Conservation (phyloP, 2,113 vertebrate genomes). For the Podocnemis expansa region DNA sequence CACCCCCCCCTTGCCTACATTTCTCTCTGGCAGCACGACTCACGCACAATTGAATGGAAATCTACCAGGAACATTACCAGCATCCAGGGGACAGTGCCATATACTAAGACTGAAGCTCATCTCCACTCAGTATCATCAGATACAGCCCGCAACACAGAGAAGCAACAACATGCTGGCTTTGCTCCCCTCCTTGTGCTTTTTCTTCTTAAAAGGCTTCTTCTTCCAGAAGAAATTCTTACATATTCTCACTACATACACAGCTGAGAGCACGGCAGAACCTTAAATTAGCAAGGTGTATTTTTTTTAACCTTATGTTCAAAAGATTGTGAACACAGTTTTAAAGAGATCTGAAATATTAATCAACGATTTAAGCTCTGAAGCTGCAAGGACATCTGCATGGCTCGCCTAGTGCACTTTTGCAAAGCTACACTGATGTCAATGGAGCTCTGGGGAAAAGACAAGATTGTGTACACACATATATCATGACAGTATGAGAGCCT, state of each 20-base stretch:
- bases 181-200: background rate
- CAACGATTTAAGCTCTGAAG: background rate
- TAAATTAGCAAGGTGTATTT: background rate
- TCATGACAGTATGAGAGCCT: background rate
- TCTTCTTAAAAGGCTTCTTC: background rate
- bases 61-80: background rate
- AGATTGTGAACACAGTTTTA: background rate
- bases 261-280: background rate
- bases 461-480: background rate
- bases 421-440: background rate
- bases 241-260: background rate
- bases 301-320: background rate
- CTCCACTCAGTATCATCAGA: background rate
- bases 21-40: background rate
- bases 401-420: background rate
- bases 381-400: background rate
- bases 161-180: background rate
- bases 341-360: background rate
- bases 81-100: background rate
- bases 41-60: background rate
- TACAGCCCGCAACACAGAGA: background rate
- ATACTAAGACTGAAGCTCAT: background rate
- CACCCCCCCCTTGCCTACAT: background rate
- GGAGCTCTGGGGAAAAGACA: background rate
- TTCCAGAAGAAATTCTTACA: background rate